Evolutionary conservation across 2,888 invertebrate species (phyloP), one percentile per base, ranked within the genome.

Genomic region (Leistus spinibarbis): DNA sequence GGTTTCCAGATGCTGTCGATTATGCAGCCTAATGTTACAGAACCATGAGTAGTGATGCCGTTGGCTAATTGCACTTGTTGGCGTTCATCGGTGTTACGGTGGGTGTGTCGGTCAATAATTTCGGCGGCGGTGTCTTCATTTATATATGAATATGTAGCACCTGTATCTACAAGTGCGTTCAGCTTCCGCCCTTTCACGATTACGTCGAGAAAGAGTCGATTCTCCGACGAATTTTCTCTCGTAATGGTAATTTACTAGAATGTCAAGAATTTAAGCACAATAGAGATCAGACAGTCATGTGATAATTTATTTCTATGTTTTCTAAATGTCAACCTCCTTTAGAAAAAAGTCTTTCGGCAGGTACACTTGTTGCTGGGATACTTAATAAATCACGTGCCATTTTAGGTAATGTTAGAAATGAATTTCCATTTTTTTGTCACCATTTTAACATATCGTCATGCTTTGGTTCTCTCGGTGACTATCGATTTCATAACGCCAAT

Each of bases 241-340:
- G n/a, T n/a, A n/a, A n/a, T n/a, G n/a, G n/a, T 23, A 65, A 65
- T 23, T 27, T 23, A 40, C 16, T 16, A 10, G 24, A 24, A 17
- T 2, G 1, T 56, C 56, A 68, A 7, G 68, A 56, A 68, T 68
- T 68, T 4, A 68, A 93, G 23, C 77, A 78, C 19, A 78, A 62
- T 40, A 75, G 10, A 57, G 75, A 53, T 71, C 75, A 17, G 4
- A 76, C 77, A 40, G 60, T 73, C 16, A 79, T 67, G 23, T 75
- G 22, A 27, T 77, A n/a, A n/a, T n/a, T n/a, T n/a, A n/a, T n/a
- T 78, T 16, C 76, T 66, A 65, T 77, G 77, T 27, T 78, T 79
- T 0, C 76, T 22, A 27, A 78, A 77, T 4, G 69, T 66, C 17
- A 78, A 68, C 10, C 76, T 10, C 76, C 78, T 54, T 57, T 57